phyloP scores from a whole-genome alignment of 2,888 invertebrate genomes.

The Fissipunctia ypsillon region DNA sequence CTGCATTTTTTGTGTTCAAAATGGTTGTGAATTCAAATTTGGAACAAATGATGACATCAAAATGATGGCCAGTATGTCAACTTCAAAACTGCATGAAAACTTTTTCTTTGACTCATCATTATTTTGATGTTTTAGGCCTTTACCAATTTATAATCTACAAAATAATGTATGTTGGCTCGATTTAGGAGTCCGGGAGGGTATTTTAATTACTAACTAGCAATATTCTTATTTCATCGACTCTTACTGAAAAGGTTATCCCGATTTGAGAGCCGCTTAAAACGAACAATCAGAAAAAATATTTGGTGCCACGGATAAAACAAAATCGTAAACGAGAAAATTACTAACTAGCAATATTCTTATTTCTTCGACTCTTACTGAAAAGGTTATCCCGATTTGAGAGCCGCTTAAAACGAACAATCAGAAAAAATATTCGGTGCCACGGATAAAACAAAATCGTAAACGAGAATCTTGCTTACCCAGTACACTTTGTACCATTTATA shows the following conservation, averaged over 20 bases:
- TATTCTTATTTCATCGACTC: not conserved
- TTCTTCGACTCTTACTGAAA: constrained; percentile 5
- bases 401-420: not conserved
- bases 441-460: not conserved
- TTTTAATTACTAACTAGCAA: not conserved
- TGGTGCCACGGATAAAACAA: not conserved
- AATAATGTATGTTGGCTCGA: not conserved
- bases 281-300: not conserved
- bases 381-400: constrained; percentile 7
- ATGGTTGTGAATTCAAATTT: not conserved
- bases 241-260: constrained; percentile 13
- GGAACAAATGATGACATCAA: not conserved
- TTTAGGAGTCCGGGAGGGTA: not conserved
- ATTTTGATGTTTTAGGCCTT: not conserved
- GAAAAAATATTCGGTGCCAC: not conserved
- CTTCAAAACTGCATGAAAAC: not conserved
- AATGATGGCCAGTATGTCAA: not conserved
- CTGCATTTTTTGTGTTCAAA: not conserved
- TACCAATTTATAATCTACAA: not conserved
- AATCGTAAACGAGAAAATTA: too few relatives aligned
- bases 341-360: not conserved
- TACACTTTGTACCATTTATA: not conserved
- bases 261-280: not conserved
- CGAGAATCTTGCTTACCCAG: not conserved
- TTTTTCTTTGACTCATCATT: not conserved